phyloP scores from a whole-genome alignment of 2,888 invertebrate genomes.

The Drosophila robusta region DNA sequence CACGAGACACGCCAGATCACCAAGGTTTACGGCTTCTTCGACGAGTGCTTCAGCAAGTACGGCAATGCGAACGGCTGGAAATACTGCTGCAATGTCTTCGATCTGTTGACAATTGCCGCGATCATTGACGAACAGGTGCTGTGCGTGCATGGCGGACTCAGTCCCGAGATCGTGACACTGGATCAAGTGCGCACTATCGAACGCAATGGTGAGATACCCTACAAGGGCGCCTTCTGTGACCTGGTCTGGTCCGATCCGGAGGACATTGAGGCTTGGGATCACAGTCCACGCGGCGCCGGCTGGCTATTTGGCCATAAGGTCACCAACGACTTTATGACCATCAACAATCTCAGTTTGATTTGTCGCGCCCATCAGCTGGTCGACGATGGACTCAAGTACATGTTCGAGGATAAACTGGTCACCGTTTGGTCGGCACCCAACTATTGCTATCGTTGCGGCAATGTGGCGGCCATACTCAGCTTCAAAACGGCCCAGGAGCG shows the following conservation, averaged over 20 bases:
- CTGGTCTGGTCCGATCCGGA: constrained; percentile 99
- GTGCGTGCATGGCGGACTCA: constrained; percentile 98
- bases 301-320: constrained; percentile 98
- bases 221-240: constrained; percentile 99
- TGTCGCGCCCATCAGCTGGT: constrained; percentile 99
- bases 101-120: constrained; percentile 98
- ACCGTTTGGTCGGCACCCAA: constrained; percentile 99
- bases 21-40: constrained; percentile 99
- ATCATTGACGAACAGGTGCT: constrained; percentile 98
- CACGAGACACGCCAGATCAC: constrained; percentile 99
- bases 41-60: constrained; percentile 99
- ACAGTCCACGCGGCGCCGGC: constrained; percentile 98
- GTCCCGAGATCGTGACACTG: constrained; percentile 97
- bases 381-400: constrained; percentile 98
- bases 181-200: constrained; percentile 98
- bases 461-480: constrained; percentile 97
- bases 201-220: constrained; percentile 98
- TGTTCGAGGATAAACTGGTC: constrained; percentile 97
- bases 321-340: constrained; percentile 96
- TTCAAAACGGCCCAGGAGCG: constrained; percentile 92
- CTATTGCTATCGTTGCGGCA: constrained; percentile 99
- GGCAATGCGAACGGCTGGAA: constrained; percentile 99
- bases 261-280: constrained; percentile 95
- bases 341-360: constrained; percentile 95
- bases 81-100: constrained; percentile 98